phyloP scores from a whole-genome alignment of 2,888 invertebrate species.

The Ophion ellenae region DNA sequence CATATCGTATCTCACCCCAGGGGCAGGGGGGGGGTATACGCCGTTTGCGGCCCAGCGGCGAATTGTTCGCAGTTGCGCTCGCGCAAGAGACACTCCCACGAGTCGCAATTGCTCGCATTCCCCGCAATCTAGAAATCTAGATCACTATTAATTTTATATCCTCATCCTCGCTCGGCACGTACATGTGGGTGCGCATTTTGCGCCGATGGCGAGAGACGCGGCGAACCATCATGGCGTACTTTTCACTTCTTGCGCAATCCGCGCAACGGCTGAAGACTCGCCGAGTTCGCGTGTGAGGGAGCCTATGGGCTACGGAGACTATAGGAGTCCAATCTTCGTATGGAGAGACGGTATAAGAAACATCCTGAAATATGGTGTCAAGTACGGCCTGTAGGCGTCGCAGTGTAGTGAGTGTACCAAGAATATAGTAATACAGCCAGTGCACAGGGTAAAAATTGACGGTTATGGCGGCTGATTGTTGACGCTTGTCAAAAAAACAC shows the following conservation, averaged over 20 bases:
- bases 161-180: conserved; percentile 64
- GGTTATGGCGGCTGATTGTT: no score
- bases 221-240: conserved; percentile 6
- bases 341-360: no score
- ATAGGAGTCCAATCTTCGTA: no score
- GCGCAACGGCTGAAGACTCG: conserved; percentile 18
- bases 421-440: no score
- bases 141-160: conserved; percentile 83
- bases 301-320: background rate
- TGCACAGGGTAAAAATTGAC: no score
- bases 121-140: conserved; percentile 83
- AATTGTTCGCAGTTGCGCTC: conserved; percentile 41
- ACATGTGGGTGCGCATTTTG: background rate
- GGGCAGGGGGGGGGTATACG: conserved; percentile 41
- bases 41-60: conserved; percentile 54
- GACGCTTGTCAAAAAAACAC: no score
- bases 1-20: conserved; percentile 74
- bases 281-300: background rate
- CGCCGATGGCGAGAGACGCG: background rate
- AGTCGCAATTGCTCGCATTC: conserved; percentile 82
- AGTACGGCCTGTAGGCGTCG: no score
- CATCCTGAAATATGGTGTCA: no score
- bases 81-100: conserved; percentile 77
- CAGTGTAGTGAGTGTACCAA: no score
- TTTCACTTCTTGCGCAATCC: conserved; percentile 49